A percentile compares a stretch with the other conserved stretches of the same genome.
Evolutionary conservation across 2,797 vertebrate species (phyloP).

Genomic region (Salmo trutta): DNA sequence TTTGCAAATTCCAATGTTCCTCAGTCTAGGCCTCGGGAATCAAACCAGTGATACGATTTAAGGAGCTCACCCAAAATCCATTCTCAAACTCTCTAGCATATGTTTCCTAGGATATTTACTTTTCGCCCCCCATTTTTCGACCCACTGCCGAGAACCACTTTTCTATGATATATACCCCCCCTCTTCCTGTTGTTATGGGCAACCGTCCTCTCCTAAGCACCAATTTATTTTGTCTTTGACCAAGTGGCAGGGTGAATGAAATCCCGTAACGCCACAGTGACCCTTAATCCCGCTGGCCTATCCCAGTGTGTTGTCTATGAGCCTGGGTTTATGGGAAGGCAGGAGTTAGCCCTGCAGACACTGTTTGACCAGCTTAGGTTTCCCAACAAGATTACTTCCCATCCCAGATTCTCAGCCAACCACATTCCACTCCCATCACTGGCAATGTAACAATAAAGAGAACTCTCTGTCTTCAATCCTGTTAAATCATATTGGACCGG

Average conservation of each 20-base stretch:
- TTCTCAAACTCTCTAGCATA: background rate
- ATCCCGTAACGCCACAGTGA: conserved; percentile 18
- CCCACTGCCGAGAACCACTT: background rate
- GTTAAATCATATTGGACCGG: conserved; percentile 31
- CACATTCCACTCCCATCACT: conserved; percentile 19
- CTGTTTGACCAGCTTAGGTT: conserved; percentile 18
- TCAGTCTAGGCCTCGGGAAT: background rate
- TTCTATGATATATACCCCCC: background rate
- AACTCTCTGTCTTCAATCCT: conserved; percentile 22
- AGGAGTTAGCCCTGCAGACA: background rate
- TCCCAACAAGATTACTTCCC: conserved; percentile 21
- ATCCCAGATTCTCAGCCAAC: conserved; percentile 11
- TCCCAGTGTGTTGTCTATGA: background rate
- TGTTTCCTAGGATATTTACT: background rate
- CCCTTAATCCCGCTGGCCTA: background rate
- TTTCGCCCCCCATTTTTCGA: background rate
- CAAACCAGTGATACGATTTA: background rate
- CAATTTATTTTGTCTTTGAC: conserved; percentile 12
- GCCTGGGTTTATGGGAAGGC: background rate
- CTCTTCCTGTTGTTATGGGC: background rate
- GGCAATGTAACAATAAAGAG: conserved; percentile 20
- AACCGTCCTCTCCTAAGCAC: background rate
- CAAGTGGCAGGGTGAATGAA: conserved; percentile 11
- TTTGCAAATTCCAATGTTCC: background rate
- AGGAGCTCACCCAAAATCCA: background rate